Evolutionary conservation across 2,113 vertebrate genomes (phyloP), one percentile per base, ranked within the genome.

Genomic region (Osmerus eperlanus): DNA sequence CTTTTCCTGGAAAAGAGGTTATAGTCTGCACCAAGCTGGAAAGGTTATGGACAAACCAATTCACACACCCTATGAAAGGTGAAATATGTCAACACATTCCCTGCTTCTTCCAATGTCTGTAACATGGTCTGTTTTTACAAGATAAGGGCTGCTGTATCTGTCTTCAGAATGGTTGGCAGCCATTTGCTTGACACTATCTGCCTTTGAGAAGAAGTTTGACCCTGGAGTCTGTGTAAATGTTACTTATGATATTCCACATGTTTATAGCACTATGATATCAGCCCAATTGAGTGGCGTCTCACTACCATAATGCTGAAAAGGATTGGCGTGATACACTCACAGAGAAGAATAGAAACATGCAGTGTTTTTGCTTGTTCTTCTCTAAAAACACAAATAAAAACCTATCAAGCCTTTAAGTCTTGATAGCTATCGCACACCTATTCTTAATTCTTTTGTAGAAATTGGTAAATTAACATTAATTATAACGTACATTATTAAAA

Each of bases 21-120:
- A 7, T 25, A 28, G 21, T 62, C 12, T 25, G 28, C 60, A 28
- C 0, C 60, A 62, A 23, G 29, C 23, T 15, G 23, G 62, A 64
- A 64, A 64, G 28, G 62, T 16, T 16, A 64, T 36, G 5, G 16
- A 64, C 15, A 16, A 32, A 36, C 61, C 23, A 23, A 36, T 32
- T 63, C 62, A 65, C 47, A 72, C 71, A 55, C 70, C 41, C 52
- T 65, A 62, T 54, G 52, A 53, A 63, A 53, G 28, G 61, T 64
- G 59, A 72, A 63, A 54, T 72, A 41, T 65, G 61, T 58, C 71
- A 72, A 63, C n/a, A 54, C 47, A 32, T 55, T 55, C n/a, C 16
- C 19, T 53, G 28, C 51, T 65, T 32, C 62, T 28, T 56, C 41
- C 51, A 54, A 15, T 65, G 71, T 32, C 62, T 55, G 28, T 28